Conservation (phyloP, 2,888 invertebrate genomes). For the Sesia apiformis region DNA sequence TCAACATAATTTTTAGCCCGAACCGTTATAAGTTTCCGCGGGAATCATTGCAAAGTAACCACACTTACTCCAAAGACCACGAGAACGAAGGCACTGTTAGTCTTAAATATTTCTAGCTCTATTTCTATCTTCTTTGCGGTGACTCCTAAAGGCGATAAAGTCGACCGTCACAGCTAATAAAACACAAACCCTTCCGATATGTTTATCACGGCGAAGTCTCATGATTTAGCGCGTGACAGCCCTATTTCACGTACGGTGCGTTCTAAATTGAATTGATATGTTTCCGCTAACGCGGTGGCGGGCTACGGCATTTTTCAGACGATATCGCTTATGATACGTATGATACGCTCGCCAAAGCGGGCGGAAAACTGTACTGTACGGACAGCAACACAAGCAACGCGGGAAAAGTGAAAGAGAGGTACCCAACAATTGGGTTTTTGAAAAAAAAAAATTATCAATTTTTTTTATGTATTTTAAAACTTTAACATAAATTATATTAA, state of each 20-base stretch:
- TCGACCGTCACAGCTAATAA: conserved; percentile 49
- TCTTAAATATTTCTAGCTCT: too few relatives aligned
- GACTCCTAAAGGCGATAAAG: neutral
- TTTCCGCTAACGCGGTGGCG: conserved; percentile 52
- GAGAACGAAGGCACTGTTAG: too few relatives aligned
- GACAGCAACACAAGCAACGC: conserved; percentile 12
- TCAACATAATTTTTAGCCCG: too few relatives aligned
- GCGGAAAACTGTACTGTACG: conserved; percentile 46
- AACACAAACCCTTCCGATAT: conserved; percentile 59
- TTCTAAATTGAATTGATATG: conserved; percentile 72
- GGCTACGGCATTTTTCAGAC: conserved; percentile 59
- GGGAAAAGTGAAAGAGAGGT: too few relatives aligned
- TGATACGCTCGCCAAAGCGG: conserved; percentile 33
- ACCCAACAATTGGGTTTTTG: too few relatives aligned
- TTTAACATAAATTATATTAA: too few relatives aligned
- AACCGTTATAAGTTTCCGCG: too few relatives aligned
- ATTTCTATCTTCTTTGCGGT: too few relatives aligned
- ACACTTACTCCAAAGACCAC: too few relatives aligned
- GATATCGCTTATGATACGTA: conserved; percentile 60
- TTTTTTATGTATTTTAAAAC: too few relatives aligned
- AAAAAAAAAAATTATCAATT: too few relatives aligned
- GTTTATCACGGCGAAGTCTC: conserved; percentile 53
- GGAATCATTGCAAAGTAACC: too few relatives aligned
- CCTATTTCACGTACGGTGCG: conserved; percentile 52
- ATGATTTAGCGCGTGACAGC: conserved; percentile 59